Evolutionary conservation across 2,113 vertebrate genomes (phyloP).

Genomic region (Callipepla californica): DNA sequence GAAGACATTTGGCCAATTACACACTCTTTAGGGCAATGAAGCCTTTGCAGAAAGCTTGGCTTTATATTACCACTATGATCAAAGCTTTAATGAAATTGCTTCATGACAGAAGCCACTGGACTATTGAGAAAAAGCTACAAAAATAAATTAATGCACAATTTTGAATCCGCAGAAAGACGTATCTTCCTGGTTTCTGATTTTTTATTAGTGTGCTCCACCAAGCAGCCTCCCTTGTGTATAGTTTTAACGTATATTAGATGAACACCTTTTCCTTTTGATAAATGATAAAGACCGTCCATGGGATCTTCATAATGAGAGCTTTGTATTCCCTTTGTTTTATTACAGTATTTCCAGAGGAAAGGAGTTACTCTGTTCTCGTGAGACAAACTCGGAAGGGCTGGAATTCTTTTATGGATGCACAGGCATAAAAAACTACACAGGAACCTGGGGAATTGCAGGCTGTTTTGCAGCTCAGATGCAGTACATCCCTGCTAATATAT

Average conservation of each 20-base stretch:
- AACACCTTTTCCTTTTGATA: constrained; percentile 72
- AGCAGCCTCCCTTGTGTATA: constrained; percentile 57
- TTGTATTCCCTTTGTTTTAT: constrained; percentile 77
- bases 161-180: constrained; percentile 61
- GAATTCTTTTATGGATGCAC: constrained; percentile 70
- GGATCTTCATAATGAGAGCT: constrained; percentile 68
- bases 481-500: constrained; percentile 54
- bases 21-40: constrained; percentile 75
- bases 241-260: constrained; percentile 69
- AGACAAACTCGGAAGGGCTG: constrained; percentile 63
- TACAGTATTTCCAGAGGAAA: constrained; percentile 72
- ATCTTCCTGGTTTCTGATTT: constrained; percentile 75
- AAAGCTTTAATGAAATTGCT: constrained; percentile 77
- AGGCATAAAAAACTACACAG: constrained; percentile 58
- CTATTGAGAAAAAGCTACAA: constrained; percentile 75
- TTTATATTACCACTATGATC: constrained; percentile 69
- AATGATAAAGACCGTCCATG: constrained; percentile 72
- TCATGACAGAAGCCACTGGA: constrained; percentile 66
- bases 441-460: constrained; percentile 71
- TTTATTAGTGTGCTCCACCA: constrained; percentile 75
- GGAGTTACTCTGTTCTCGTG: constrained; percentile 71
- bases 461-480: constrained; percentile 61
- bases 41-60: constrained; percentile 67
- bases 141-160: constrained; percentile 75
- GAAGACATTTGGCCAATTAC: constrained; percentile 78